These are phyloP conservation scores for Anableps anableps DNA, from an alignment of 2,797 vertebrate genomes.

Conservation along the genomic window DNA sequence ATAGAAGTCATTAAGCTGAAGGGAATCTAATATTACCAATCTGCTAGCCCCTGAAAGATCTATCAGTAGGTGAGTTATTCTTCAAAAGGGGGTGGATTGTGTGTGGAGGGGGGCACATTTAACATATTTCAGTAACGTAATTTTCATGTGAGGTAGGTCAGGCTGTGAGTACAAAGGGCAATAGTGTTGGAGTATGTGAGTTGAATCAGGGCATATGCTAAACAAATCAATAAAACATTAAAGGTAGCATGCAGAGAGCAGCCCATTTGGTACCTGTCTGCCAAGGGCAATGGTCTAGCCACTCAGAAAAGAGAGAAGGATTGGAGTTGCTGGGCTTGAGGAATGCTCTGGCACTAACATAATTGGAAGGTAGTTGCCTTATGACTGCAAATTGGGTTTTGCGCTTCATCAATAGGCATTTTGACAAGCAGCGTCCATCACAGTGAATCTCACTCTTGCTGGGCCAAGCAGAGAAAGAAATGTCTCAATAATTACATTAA, in stretches of 20 bases:
- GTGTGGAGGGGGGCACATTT: slow-evolving; percentile 71
- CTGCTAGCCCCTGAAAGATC: slow-evolving; percentile 70
- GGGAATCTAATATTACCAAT: slow-evolving; percentile 76
- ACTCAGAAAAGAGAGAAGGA: slow-evolving; percentile 83
- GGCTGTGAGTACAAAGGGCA: slow-evolving; percentile 79
- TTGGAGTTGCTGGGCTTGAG: slow-evolving; percentile 86
- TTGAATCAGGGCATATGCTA: slow-evolving; percentile 80
- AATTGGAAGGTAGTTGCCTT: slow-evolving; percentile 90
- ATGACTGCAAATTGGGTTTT: slow-evolving; percentile 93
- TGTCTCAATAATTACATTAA: slow-evolving; percentile 95
- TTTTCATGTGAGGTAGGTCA: slow-evolving; percentile 82
- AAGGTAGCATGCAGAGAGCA: slow-evolving; percentile 80
- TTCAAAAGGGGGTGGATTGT: slow-evolving; percentile 31
- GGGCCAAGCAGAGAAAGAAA: slow-evolving; percentile 85
- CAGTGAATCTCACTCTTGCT: slow-evolving; percentile 85
- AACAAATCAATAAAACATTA: slow-evolving; percentile 86
- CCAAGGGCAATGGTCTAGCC: slow-evolving; percentile 80
- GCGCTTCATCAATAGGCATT: slow-evolving; percentile 93
- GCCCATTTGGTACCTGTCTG: slow-evolving; percentile 84
- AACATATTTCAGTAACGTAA: slow-evolving; percentile 83
- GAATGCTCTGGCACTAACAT: slow-evolving; percentile 86
- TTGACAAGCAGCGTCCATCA: slow-evolving; percentile 94
- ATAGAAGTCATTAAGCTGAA: slow-evolving; percentile 78
- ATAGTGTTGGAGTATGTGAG: slow-evolving; percentile 78
- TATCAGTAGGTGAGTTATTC: slow-evolving; percentile 79